phyloP scores from a whole-genome alignment of 2,888 invertebrate genomes.

The Nebria brevicollis region DNA sequence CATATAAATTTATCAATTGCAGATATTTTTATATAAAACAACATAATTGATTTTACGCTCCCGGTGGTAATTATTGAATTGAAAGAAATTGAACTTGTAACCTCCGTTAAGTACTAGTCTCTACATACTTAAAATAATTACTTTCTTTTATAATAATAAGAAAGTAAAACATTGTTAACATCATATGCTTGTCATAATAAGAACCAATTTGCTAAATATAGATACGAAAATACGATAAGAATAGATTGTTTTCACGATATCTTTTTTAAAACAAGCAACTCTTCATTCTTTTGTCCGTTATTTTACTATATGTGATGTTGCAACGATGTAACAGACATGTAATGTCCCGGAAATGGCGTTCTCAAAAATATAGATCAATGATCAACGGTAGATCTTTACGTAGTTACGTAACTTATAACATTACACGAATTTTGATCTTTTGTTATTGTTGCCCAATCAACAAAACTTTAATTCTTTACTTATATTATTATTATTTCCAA shows the following conservation, averaged over 20 bases:
- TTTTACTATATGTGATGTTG: background rate
- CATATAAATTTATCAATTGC: too few relatives aligned
- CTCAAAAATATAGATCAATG: constrained; percentile 14
- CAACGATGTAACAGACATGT: background rate
- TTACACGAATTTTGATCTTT: background rate
- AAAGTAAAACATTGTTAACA: background rate
- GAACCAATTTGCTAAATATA: background rate
- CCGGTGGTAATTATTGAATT: too few relatives aligned
- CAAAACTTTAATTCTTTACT: background rate
- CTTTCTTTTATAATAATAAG: background rate
- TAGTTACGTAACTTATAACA: background rate
- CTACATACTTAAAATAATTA: background rate
- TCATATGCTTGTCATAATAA: background rate
- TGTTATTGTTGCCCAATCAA: background rate
- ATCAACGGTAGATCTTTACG: background rate
- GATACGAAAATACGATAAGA: background rate
- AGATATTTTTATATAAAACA: too few relatives aligned
- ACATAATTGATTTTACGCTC: too few relatives aligned
- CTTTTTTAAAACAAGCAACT: background rate
- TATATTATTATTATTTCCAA: background rate
- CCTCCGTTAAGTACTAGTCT: too few relatives aligned
- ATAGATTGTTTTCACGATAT: background rate
- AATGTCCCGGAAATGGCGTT: constrained; percentile 10
- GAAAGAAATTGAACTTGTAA: too few relatives aligned
- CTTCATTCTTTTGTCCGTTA: background rate